Base-by-base conservation (phyloP, 1,140 invertebrate genomes). In the Delia radicum region DNA sequence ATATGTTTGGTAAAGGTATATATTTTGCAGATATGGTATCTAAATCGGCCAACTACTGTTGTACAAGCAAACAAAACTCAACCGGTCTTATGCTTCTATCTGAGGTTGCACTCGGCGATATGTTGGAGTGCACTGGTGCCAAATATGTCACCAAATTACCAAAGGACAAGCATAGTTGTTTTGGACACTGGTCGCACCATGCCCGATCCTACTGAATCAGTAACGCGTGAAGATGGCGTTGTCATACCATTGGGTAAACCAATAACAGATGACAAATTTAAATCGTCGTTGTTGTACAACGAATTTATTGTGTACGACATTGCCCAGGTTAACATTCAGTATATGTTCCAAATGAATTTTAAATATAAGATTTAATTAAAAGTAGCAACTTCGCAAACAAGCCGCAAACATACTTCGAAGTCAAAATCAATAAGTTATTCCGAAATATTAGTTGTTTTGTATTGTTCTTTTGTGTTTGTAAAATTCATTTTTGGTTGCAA, bases 1-100 rank as follows among this genome's bases (percentile, higher is more conserved):
- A 99, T 88, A 99, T 99, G 98, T 99, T 99, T 87, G 98, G 98
- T 73, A 97, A 96, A 87, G 95, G 94, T 83, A 91, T 94, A 73
- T 99, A 99, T 87, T 99, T 99, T 88, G 97, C 98, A 3, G 98
- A 99, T 87, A 98, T 99, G 96, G 96, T 99, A 0, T 97, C 96
- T 0, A 99, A 99, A 87, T 98, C 97, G 2, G 98, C 98, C 0
- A 99, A 99, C 87, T 99, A 99, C 87, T 99, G 98, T 88, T 92
- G 90, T 78, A 94, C 96, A 2, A 92, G 89, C 67, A 87, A 87
- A 2, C 79, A 84, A 55, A 93, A 93, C 83, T 89, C 92, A 13
- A 91, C 91, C 12, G 98, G 96, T 74, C 85, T 99, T 13, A 82
- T 99, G 86, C 79, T 99, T 78, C 89, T 99, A 0, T 98, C 96